phyloP scores from a whole-genome alignment of 2,113 vertebrate genomes.

The Passer domesticus region DNA sequence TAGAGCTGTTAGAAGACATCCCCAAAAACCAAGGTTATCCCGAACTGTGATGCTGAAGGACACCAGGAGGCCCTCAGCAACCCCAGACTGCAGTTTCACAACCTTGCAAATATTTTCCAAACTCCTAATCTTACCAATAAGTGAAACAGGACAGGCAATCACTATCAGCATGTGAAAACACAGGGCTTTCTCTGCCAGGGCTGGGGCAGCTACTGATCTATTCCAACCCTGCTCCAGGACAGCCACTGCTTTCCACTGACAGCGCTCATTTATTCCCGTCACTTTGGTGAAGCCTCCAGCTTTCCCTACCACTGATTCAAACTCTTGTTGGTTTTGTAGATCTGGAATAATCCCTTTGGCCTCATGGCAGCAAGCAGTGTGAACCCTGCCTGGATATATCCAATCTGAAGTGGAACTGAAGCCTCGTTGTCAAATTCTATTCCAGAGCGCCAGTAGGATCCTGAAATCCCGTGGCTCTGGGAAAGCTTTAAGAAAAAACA shows the following conservation, averaged over 20 bases:
- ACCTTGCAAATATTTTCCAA: neutral
- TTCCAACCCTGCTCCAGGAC: neutral
- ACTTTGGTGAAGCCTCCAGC: neutral
- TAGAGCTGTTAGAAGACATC: neutral
- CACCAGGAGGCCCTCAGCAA: neutral
- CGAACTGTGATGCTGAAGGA: neutral
- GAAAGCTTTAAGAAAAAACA: neutral
- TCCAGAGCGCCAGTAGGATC: neutral
- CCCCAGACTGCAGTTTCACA: neutral
- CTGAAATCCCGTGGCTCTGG: neutral
- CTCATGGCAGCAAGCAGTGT: neutral
- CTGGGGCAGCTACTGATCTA: neutral
- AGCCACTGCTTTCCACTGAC: neutral
- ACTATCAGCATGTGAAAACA: neutral
- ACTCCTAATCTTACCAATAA: neutral
- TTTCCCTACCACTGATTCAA: neutral
- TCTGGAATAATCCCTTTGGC: neutral
- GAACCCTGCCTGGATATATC: neutral
- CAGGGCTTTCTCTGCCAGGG: neutral
- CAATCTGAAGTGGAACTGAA: neutral
- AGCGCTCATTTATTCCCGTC: rapidly evolving
- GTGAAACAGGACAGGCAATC: neutral
- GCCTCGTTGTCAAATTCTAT: neutral
- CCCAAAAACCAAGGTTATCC: neutral
- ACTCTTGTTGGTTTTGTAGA: neutral